Percentiles rank a stretch among this genome's conserved stretches.
These are phyloP conservation scores for Ectemnius lituratus DNA, from an alignment of 2,888 invertebrate genomes.

Conservation along the genomic window DNA sequence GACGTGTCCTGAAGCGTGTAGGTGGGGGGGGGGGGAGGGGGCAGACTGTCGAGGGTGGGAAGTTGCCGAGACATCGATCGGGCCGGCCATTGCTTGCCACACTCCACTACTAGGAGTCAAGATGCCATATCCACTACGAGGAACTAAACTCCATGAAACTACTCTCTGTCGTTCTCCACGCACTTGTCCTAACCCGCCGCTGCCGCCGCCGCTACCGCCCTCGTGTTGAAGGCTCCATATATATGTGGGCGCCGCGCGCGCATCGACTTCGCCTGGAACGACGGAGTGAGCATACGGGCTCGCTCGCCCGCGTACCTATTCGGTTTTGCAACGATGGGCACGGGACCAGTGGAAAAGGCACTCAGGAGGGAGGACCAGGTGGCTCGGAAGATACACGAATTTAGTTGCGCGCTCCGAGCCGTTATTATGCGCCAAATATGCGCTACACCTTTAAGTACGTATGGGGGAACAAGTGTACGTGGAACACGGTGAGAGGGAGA, in stretches of 20 bases:
- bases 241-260: too few relatives aligned
- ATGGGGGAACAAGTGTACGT: slow-evolving; percentile 42
- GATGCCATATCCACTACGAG: slow-evolving; percentile 75
- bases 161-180: slow-evolving; percentile 63
- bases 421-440: too few relatives aligned
- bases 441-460: slow-evolving; percentile 13
- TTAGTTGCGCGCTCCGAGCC: too few relatives aligned
- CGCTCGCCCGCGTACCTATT: too few relatives aligned
- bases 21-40: slow-evolving; percentile 20
- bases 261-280: too few relatives aligned
- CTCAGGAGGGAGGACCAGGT: too few relatives aligned
- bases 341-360: too few relatives aligned
- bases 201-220: background rate
- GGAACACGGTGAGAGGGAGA: background rate
- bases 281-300: too few relatives aligned
- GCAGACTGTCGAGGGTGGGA: slow-evolving; percentile 70
- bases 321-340: too few relatives aligned
- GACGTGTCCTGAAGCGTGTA: slow-evolving; percentile 51
- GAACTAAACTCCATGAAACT: slow-evolving; percentile 75
- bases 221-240: background rate
- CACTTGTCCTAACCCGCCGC: slow-evolving; percentile 56
- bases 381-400: too few relatives aligned
- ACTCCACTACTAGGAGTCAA: slow-evolving; percentile 76
- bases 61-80: slow-evolving; percentile 78
- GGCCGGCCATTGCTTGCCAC: slow-evolving; percentile 77